Evolutionary conservation across 2,797 vertebrate species (phyloP).

Genomic region (Enteromius paludinosus): DNA sequence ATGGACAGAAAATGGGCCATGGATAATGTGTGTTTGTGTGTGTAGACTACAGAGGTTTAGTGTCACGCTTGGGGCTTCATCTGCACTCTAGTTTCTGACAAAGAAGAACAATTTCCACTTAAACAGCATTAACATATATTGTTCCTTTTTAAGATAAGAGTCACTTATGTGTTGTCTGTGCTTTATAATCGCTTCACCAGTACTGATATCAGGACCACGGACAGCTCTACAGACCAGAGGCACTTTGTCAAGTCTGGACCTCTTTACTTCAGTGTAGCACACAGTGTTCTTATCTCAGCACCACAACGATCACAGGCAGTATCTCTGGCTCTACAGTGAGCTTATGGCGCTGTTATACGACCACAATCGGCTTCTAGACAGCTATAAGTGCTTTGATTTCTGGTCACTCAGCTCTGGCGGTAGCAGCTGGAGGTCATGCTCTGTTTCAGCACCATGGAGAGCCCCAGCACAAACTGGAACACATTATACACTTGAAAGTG

Average conservation of each 20-base stretch:
- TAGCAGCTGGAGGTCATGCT: neutral
- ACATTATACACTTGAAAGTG: neutral
- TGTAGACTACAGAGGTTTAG: conserved; percentile 10
- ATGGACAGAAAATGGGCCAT: conserved; percentile 32
- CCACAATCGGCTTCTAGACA: neutral
- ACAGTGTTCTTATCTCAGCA: neutral
- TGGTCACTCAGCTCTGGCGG: neutral
- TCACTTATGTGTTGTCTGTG: conserved; percentile 26
- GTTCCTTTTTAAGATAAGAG: conserved; percentile 10
- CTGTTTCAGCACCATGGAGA: conserved; percentile 40
- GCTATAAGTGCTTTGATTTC: conserved; percentile 27
- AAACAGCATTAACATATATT: conserved; percentile 39
- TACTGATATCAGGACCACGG: conserved; percentile 35
- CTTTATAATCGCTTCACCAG: neutral
- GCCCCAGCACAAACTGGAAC: neutral
- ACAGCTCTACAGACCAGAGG: conserved; percentile 13
- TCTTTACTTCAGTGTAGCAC: conserved; percentile 12
- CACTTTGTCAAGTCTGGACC: neutral
- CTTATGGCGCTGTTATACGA: neutral
- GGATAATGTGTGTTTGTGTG: conserved; percentile 28
- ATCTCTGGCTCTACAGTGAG: conserved; percentile 2
- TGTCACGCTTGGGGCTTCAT: conserved; percentile 27
- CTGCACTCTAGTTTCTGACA: conserved; percentile 17
- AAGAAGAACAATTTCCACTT: conserved; percentile 45
- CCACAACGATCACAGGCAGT: neutral